phyloP scores from a whole-genome alignment of 2,113 vertebrate genomes.

The Plestiodon gilberti region DNA sequence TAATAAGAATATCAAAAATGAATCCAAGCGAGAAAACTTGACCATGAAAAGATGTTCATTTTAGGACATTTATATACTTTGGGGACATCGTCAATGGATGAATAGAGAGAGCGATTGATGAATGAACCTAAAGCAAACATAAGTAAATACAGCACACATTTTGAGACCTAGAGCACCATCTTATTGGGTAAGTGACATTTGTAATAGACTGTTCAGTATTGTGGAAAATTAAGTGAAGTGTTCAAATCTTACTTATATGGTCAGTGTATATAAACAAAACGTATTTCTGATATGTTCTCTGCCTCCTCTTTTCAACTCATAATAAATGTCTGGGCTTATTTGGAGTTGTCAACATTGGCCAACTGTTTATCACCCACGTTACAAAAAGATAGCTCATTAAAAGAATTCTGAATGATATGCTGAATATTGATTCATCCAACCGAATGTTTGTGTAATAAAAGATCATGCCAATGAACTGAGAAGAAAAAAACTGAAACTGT shows the following conservation, averaged over 20 bases:
- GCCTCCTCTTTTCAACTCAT: neutral
- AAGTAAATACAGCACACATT: neutral
- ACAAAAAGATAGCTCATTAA: constrained; percentile 19
- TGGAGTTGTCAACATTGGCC: constrained; percentile 11
- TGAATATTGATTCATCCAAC: neutral
- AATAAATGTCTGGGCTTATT: neutral
- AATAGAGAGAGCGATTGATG: neutral
- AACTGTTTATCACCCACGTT: constrained; percentile 12
- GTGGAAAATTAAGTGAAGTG: constrained; percentile 8
- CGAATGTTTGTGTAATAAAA: neutral
- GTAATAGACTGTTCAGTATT: neutral
- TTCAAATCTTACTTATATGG: constrained; percentile 8
- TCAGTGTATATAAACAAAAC: constrained; percentile 11
- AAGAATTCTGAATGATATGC: neutral
- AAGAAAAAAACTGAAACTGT: neutral
- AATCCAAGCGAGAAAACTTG: neutral
- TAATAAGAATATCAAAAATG: neutral
- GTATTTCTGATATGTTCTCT: constrained; percentile 5
- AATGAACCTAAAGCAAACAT: neutral
- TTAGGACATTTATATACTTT: neutral
- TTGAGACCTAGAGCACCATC: neutral
- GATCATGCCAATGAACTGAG: neutral
- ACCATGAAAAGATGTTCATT: neutral
- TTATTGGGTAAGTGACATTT: neutral
- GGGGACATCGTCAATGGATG: neutral